Evolutionary conservation across 2,797 vertebrate genomes (phyloP).

Genomic region (Microctenopoma lineatum): DNA sequence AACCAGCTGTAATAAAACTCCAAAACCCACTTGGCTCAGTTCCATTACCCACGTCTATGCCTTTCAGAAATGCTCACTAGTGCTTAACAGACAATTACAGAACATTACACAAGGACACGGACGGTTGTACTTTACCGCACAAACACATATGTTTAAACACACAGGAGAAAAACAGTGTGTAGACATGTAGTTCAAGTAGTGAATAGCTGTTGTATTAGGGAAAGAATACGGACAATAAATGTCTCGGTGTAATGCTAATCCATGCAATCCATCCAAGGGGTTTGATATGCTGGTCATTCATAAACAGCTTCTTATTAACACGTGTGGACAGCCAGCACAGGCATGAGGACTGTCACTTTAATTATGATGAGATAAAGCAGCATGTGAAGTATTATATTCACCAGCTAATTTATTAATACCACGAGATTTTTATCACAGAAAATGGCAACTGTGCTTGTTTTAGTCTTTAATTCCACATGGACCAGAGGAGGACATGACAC

Average conservation of each 20-base stretch:
- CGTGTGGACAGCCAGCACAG: background rate
- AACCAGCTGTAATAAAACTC: slow-evolving; percentile 46
- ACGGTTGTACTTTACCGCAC: slow-evolving; percentile 9
- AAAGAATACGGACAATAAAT: background rate
- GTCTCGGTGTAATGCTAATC: background rate
- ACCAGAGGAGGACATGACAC: no score
- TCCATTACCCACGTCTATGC: slow-evolving; percentile 29
- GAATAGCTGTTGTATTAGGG: background rate
- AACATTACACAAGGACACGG: slow-evolving; percentile 24
- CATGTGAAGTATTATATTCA: slow-evolving; percentile 6
- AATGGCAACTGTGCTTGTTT: no score
- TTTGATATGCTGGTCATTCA: slow-evolving; percentile 13
- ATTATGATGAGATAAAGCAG: slow-evolving; percentile 22
- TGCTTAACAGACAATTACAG: slow-evolving; percentile 46
- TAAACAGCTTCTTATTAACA: slow-evolving; percentile 31
- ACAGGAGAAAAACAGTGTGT: background rate
- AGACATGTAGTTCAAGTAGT: background rate
- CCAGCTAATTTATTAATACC: background rate
- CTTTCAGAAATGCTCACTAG: slow-evolving; percentile 32
- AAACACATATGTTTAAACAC: slow-evolving; percentile 3
- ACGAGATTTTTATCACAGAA: no score
- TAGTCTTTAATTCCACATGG: no score
- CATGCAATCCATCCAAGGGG: background rate
- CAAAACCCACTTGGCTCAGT: slow-evolving; percentile 37
- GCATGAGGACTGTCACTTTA: slow-evolving; percentile 24